Conservation (phyloP, 1,140 invertebrate genomes). For the Frieseomelitta varia region DNA sequence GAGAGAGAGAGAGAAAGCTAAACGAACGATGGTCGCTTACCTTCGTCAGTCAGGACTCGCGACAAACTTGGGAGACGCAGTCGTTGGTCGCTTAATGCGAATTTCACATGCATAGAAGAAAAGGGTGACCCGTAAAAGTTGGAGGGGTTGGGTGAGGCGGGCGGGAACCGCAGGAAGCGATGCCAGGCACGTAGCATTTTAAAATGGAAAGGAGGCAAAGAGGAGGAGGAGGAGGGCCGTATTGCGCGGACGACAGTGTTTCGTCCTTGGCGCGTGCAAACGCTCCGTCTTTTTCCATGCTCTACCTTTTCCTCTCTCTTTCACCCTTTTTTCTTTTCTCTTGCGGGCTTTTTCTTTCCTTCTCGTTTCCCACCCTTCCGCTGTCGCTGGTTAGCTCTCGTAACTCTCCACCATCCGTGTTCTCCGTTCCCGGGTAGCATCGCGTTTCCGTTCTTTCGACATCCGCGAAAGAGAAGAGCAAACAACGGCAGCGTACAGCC, state of each 20-base stretch:
- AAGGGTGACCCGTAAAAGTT: constrained; percentile 12
- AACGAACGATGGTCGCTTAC: constrained; percentile 14
- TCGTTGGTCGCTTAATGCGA: constrained; percentile 67
- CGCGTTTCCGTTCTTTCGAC: constrained; percentile 4
- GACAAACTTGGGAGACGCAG: constrained; percentile 28
- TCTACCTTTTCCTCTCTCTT: background rate
- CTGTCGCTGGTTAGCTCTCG: background rate
- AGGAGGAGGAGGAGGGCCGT: constrained; percentile 27
- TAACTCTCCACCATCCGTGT: background rate
- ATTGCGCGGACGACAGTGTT: constrained; percentile 56
- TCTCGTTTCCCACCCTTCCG: background rate
- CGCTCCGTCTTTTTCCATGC: constrained; percentile 43
- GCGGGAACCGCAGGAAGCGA: constrained; percentile 61
- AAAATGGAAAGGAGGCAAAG: constrained; percentile 65
- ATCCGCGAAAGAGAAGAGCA: constrained; percentile 33
- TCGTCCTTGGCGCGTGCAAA: constrained; percentile 61
- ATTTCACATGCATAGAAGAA: constrained; percentile 69
- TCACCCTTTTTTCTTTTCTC: background rate
- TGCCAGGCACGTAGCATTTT: constrained; percentile 75
- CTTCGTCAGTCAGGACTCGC: constrained; percentile 12
- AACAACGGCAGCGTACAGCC: constrained; percentile 6
- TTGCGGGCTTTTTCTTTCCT: background rate
- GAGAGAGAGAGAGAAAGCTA: constrained; percentile 18
- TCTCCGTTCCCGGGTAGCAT: background rate
- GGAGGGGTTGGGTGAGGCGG: background rate